Conservation (phyloP, 2,888 invertebrate species). For the Eupsilia transversa region DNA sequence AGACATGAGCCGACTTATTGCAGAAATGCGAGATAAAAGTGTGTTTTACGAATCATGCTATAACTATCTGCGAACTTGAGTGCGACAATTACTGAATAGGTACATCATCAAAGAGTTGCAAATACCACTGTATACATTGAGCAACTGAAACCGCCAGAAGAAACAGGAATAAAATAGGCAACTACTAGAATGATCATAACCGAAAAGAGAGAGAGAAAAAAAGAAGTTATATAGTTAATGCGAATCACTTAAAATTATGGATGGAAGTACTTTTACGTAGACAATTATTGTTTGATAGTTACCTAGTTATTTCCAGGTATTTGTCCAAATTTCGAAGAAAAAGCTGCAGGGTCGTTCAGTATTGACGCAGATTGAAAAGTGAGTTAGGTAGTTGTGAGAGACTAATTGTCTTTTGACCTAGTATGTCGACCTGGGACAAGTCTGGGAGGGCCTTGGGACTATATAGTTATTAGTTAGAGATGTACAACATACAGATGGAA, state of each 20-base stretch:
- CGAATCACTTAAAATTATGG: neutral
- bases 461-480: neutral
- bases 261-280: no score
- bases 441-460: neutral
- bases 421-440: conserved; percentile 9
- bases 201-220: no score
- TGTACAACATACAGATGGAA: neutral
- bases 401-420: conserved; percentile 27
- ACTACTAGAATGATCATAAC: no score
- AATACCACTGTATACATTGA: no score
- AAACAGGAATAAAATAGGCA: neutral
- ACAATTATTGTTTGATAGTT: neutral
- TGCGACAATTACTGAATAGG: neutral
- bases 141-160: neutral
- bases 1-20: conserved; percentile 33
- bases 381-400: conserved; percentile 14
- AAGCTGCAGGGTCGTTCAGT: neutral
- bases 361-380: neutral
- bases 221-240: no score
- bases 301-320: neutral
- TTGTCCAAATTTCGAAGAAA: neutral
- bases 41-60: neutral
- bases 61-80: neutral
- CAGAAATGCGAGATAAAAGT: conserved; percentile 21
- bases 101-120: neutral